Percentiles rank a stretch among this genome's conserved stretches.
Evolutionary conservation across 2,888 invertebrate genomes (phyloP).

Genomic region (Pharmacophagus antenor): DNA sequence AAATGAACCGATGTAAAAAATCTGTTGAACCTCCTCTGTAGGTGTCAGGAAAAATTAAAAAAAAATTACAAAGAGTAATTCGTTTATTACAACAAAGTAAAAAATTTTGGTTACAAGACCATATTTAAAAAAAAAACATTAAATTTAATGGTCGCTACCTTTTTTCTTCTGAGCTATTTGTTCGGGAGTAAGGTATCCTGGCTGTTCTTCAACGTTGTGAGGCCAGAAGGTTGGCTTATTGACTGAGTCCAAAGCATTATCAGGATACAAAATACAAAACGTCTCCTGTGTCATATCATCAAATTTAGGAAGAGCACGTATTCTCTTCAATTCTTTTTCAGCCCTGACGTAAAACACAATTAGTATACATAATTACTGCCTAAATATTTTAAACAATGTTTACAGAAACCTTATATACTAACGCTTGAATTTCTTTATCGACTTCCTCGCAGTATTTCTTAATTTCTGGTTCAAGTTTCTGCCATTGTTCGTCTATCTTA

Average conservation of each 20-base stretch:
- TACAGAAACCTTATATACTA: too few species aligned
- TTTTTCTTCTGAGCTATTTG: constrained; percentile 37
- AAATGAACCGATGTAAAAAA: too few species aligned
- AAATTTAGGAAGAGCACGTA: constrained; percentile 57
- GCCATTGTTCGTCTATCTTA: constrained; percentile 63
- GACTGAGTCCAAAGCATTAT: constrained; percentile 52
- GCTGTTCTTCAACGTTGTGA: constrained; percentile 61
- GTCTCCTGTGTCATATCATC: constrained; percentile 68
- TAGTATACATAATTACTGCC: too few species aligned
- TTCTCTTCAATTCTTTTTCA: constrained; percentile 48
- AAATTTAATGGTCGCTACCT: constrained; percentile 12
- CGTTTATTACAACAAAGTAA: too few species aligned
- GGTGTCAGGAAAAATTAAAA: too few species aligned
- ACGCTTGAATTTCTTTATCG: constrained; percentile 52
- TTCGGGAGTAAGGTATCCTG: constrained; percentile 47
- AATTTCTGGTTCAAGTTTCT: constrained; percentile 49
- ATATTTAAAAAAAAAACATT: too few species aligned
- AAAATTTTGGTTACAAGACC: background rate
- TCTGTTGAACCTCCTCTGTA: too few species aligned
- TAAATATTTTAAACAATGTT: too few species aligned
- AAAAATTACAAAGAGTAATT: too few species aligned
- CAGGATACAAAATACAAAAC: constrained; percentile 52
- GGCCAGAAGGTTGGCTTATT: constrained; percentile 67
- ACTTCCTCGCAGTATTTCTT: constrained; percentile 48
- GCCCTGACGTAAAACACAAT: constrained; percentile 42